Percentiles rank a stretch among this genome's conserved stretches.
Evolutionary conservation across 2,888 invertebrate species (phyloP).

Genomic region (Himalopsyche kuldschensis): DNA sequence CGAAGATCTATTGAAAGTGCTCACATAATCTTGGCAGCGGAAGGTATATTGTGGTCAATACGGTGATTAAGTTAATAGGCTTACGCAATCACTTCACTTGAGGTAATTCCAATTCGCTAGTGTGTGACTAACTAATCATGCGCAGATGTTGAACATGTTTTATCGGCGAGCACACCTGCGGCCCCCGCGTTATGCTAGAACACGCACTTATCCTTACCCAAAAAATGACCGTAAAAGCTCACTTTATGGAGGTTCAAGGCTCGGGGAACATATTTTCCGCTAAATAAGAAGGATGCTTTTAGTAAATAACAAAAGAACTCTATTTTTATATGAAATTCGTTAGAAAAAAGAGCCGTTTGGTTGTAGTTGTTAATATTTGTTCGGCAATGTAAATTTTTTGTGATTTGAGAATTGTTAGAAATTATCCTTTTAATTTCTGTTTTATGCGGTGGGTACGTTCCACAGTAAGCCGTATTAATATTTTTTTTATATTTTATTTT

Average conservation of each 20-base stretch:
- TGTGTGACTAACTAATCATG: slow-evolving; percentile 10
- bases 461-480: too few species aligned
- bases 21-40: too few species aligned
- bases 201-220: slow-evolving; percentile 31
- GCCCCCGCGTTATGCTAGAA: slow-evolving; percentile 13
- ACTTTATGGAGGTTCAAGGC: slow-evolving; percentile 22
- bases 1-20: too few species aligned
- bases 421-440: too few species aligned
- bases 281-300: neutral
- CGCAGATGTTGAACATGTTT: slow-evolving; percentile 25
- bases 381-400: too few species aligned
- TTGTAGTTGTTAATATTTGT: too few species aligned
- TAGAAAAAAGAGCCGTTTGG: neutral
- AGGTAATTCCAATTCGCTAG: slow-evolving; percentile 6
- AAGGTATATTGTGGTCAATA: too few species aligned
- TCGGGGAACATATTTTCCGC: neutral
- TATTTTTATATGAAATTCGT: neutral
- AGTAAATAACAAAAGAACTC: neutral
- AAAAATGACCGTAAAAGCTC: slow-evolving; percentile 30
- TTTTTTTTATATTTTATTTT: too few species aligned
- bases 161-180: slow-evolving; percentile 28
- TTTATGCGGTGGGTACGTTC: too few species aligned
- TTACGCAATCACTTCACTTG: too few species aligned
- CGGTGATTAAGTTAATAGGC: too few species aligned
- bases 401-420: too few species aligned